A percentile compares a stretch with the other conserved stretches of the same genome.
Evolutionary conservation across 2,113 vertebrate genomes (phyloP).

Genomic region (Lanius collurio): DNA sequence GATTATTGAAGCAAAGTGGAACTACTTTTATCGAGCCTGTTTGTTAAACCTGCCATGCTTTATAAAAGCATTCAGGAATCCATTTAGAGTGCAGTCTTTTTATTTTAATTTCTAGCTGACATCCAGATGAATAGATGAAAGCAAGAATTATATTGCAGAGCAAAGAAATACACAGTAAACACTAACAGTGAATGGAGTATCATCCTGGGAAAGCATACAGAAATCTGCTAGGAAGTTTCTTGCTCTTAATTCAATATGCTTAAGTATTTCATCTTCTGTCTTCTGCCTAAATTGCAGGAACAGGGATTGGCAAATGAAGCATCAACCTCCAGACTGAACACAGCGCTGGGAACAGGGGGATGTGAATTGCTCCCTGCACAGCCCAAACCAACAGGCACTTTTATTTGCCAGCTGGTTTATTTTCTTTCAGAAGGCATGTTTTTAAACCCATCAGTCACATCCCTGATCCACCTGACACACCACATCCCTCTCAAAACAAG

Average conservation of each 20-base stretch:
- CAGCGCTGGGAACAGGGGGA: neutral
- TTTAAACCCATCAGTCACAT: neutral
- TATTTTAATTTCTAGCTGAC: slow-evolving; percentile 63
- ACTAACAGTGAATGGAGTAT: neutral
- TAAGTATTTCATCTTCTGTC: neutral
- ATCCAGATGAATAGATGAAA: slow-evolving; percentile 47
- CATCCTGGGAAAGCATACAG: neutral
- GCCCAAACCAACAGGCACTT: neutral
- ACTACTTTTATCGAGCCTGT: slow-evolving; percentile 50
- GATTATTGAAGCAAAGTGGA: slow-evolving; percentile 49
- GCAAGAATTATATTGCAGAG: slow-evolving; percentile 28
- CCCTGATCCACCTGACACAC: neutral
- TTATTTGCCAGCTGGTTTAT: slow-evolving; percentile 3
- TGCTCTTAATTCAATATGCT: neutral
- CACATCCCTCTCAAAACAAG: neutral
- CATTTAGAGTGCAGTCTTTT: slow-evolving; percentile 46
- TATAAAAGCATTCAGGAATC: slow-evolving; percentile 42
- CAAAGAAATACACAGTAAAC: slow-evolving; percentile 20
- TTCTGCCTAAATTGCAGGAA: slow-evolving; percentile 3
- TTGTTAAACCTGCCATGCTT: slow-evolving; percentile 60
- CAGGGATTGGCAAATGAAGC: neutral
- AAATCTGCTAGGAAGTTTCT: slow-evolving; percentile 3
- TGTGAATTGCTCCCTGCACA: neutral
- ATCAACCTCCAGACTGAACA: neutral
- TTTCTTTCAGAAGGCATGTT: neutral